Base-by-base conservation (phyloP, 2,113 vertebrate genomes). In the Porphyrio hochstetteri region DNA sequence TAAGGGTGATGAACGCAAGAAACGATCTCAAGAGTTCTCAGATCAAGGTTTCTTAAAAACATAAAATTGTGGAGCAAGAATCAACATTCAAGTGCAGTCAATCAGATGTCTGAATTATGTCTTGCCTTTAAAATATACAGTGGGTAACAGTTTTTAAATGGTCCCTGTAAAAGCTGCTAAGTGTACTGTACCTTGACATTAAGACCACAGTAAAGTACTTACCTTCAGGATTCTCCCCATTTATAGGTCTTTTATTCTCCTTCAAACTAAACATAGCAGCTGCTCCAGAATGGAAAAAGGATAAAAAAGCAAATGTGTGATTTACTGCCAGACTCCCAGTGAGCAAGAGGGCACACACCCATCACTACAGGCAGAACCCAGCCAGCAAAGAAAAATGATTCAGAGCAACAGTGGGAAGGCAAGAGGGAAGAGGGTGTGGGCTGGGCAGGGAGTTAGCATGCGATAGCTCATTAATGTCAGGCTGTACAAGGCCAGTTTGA, bases 181-280 rank as follows among this genome's bases (percentile, higher is more conserved):
- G 70, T 69, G 79, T 93, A 76, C 88, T 42, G 77, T 88, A 95
- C 96, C 96, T 97, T 97, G 97, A 97, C 95, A 96, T 89, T 91
- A 89, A 82, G 86, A 88, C 65, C 55, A 90, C 56, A 72, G 42
- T 82, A 25, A 93, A 89, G 97, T 87, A 92, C 86, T 80, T 96
- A 90, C 86, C 93, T 95, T 84, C 94, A 92, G 83, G 50, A 87
- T 87, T 92, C 61, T 91, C 42, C 50, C 63, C 65, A 65, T 93
- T 96, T 94, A 83, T 38, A 91, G 36, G 74, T 76, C 82, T 91
- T 95, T 87, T 92, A 63, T 95, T 94, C 82, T 86, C 61, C 76
- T 95, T 91, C 88, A 91, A 76, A 72, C 53, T 93, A 95, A 96
- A 86, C 95, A 93, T 29, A 84, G 57, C 48, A 79, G 70, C 88